A percentile compares a stretch with the other conserved stretches of the same genome.
These are phyloP conservation scores for Ceratina japonica DNA, from an alignment of 1,140 invertebrate genomes.

Conservation along the genomic window DNA sequence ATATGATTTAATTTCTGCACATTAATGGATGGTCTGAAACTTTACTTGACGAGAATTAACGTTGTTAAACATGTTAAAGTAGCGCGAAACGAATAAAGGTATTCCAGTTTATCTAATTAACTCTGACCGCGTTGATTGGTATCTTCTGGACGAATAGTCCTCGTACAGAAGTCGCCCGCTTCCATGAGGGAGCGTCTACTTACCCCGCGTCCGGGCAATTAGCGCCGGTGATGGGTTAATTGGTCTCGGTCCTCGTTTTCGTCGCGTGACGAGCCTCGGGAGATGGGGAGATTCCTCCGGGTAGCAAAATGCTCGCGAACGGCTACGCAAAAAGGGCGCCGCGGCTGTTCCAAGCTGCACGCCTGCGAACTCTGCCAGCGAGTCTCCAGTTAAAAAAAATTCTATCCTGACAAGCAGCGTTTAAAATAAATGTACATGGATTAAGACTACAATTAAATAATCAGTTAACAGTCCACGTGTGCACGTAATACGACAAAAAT, in stretches of 20 bases:
- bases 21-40: no score
- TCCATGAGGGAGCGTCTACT: conserved; percentile 62
- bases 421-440: no score
- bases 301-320: conserved; percentile 19
- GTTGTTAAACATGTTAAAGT: not conserved
- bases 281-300: conserved; percentile 58
- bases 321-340: conserved; percentile 29
- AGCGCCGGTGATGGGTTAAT: conserved; percentile 73
- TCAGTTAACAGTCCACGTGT: no score
- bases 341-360: conserved; percentile 20
- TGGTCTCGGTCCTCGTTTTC: conserved; percentile 70
- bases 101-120: conserved; percentile 18
- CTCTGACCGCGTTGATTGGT: not conserved
- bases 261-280: conserved; percentile 66
- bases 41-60: no score
- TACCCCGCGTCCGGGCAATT: conserved; percentile 67
- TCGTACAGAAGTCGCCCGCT: conserved; percentile 43
- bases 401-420: no score
- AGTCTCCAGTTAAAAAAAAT: no score
- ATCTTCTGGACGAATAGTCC: conserved; percentile 9
- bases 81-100: not conserved
- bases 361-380: not conserved
- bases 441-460: no score
- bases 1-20: no score
- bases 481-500: no score